Conservation (phyloP, 2,888 invertebrate genomes). For the Harmothoe impar region DNA sequence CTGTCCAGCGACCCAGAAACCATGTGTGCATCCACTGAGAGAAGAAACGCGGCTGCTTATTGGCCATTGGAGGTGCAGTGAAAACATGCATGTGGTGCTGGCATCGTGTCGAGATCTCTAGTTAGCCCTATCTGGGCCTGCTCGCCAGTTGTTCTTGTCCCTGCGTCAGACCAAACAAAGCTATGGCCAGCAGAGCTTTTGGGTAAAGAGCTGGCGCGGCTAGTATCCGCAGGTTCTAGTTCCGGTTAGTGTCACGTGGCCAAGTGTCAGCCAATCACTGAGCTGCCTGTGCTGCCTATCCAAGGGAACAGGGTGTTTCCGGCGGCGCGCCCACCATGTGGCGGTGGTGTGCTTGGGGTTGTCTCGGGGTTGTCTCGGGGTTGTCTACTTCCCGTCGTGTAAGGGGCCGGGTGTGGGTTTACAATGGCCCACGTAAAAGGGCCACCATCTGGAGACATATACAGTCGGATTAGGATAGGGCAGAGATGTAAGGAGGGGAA, state of each 20-base stretch:
- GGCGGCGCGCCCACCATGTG: neutral
- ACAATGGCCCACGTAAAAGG: neutral
- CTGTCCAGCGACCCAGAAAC: too few species aligned
- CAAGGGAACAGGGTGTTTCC: neutral
- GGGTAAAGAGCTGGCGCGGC: neutral
- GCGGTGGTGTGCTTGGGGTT: neutral
- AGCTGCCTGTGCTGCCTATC: neutral
- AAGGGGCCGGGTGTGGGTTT: neutral
- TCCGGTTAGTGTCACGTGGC: conserved; percentile 7
- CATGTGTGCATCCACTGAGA: too few species aligned
- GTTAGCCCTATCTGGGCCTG: neutral
- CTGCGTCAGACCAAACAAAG: neutral
- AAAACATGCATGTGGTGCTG: too few species aligned
- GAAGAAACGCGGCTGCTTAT: too few species aligned
- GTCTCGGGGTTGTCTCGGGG: too few species aligned
- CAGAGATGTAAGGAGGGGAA: neutral
- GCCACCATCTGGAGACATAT: conserved; percentile 10
- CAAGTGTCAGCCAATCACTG: conserved; percentile 21
- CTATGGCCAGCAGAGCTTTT: neutral
- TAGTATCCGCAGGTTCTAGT: neutral
- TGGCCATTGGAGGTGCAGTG: too few species aligned
- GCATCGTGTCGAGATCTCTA: too few species aligned
- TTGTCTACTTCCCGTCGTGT: neutral
- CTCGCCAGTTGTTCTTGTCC: neutral
- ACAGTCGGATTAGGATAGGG: neutral